Conservation (phyloP, 2,113 vertebrate species). For the Tursiops truncatus region DNA sequence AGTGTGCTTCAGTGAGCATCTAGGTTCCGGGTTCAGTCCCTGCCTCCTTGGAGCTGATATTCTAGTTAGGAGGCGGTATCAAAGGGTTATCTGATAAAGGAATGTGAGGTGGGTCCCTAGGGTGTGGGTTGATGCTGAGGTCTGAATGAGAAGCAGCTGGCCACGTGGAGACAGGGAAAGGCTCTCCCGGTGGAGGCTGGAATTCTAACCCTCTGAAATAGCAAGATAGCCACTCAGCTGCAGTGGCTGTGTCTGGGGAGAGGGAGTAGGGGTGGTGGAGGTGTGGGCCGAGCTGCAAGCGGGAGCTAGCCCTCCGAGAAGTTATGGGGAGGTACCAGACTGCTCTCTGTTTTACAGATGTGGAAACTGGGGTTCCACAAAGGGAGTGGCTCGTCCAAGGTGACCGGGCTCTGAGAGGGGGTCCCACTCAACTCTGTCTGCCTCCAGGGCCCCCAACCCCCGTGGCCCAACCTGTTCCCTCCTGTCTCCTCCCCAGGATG, state of each 20-base stretch:
- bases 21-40: neutral
- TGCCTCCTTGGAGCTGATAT: too few relatives aligned
- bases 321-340: neutral
- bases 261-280: neutral
- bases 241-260: fast-evolving
- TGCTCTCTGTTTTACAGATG: neutral
- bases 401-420: neutral
- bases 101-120: neutral
- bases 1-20: neutral
- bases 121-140: neutral
- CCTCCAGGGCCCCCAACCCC: neutral
- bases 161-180: fast-evolving
- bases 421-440: neutral
- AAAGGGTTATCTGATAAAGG: neutral
- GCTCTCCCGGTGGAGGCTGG: neutral
- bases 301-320: neutral
- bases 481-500: slow-evolving; percentile 87
- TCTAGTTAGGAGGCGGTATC: neutral
- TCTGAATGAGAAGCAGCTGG: neutral
- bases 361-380: neutral
- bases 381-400: neutral
- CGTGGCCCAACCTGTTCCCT: neutral
- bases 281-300: neutral
- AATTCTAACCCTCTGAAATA: neutral
- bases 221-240: neutral